Evolutionary conservation across 2,797 vertebrate genomes (phyloP).

Genomic region (Microchirus variegatus): DNA sequence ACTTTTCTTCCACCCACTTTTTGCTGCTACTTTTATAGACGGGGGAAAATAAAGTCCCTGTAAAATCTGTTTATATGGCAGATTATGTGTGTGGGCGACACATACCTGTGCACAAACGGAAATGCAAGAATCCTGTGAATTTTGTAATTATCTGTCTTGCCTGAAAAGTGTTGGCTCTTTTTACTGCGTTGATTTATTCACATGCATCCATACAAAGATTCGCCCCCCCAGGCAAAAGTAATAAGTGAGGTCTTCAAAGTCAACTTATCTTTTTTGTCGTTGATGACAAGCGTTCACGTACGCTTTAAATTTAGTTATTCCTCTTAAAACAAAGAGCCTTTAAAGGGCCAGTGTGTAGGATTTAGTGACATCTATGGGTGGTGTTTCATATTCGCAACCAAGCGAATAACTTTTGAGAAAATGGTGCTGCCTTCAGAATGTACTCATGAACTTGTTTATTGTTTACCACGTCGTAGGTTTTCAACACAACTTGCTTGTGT

Average conservation of each 20-base stretch:
- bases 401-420: too few relatives aligned
- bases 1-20: slow-evolving; percentile 60
- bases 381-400: too few relatives aligned
- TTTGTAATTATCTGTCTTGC: slow-evolving; percentile 61
- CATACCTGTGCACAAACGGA: slow-evolving; percentile 31
- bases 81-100: slow-evolving; percentile 47
- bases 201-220: background rate
- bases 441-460: too few relatives aligned
- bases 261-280: slow-evolving; percentile 20
- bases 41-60: slow-evolving; percentile 40
- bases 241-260: slow-evolving; percentile 30
- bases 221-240: slow-evolving; percentile 7
- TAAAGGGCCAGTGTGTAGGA: too few relatives aligned
- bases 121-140: slow-evolving; percentile 40
- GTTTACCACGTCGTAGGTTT: too few relatives aligned
- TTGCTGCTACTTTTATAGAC: slow-evolving; percentile 62
- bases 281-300: background rate
- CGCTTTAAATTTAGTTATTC: too few relatives aligned
- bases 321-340: too few relatives aligned
- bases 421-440: too few relatives aligned
- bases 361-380: too few relatives aligned
- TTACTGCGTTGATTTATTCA: slow-evolving; percentile 67
- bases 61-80: slow-evolving; percentile 51
- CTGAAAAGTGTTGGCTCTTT: slow-evolving; percentile 57
- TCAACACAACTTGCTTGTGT: too few relatives aligned